Evolutionary conservation across 2,888 invertebrate genomes (phyloP).

Genomic region (Tuta absoluta): DNA sequence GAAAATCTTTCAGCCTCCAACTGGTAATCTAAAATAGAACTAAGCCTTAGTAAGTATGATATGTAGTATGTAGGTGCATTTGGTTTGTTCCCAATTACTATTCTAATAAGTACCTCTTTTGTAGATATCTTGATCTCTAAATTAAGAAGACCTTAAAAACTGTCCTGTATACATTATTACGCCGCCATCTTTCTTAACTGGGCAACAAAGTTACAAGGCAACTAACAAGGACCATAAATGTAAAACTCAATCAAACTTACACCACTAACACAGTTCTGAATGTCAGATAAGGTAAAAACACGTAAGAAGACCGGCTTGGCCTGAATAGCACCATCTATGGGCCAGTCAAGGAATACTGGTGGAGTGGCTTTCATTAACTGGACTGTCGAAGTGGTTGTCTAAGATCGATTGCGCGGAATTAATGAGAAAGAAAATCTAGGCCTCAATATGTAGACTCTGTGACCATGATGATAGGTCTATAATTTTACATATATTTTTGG

Average conservation of each 20-base stretch:
- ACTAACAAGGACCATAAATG: neutral
- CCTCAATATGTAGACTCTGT: neutral
- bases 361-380: neutral
- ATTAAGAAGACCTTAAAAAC: neutral
- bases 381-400: neutral
- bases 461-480: neutral
- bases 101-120: neutral
- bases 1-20: neutral
- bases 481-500: neutral
- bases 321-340: neutral
- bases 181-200: neutral
- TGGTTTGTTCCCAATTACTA: neutral
- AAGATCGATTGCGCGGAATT: neutral
- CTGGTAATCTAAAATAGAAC: neutral
- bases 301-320: neutral
- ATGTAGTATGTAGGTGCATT: neutral
- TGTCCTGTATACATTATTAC: neutral
- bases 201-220: conserved; percentile 4
- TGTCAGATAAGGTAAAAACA: conserved; percentile 2
- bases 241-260: conserved; percentile 16
- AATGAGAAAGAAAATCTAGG: neutral
- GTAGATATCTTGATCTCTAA: neutral
- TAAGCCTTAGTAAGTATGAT: neutral
- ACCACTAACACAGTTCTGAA: conserved; percentile 7
- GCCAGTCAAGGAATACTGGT: neutral